Conservation (phyloP, 2,113 vertebrate genomes). For the Setophaga kirtlandii region DNA sequence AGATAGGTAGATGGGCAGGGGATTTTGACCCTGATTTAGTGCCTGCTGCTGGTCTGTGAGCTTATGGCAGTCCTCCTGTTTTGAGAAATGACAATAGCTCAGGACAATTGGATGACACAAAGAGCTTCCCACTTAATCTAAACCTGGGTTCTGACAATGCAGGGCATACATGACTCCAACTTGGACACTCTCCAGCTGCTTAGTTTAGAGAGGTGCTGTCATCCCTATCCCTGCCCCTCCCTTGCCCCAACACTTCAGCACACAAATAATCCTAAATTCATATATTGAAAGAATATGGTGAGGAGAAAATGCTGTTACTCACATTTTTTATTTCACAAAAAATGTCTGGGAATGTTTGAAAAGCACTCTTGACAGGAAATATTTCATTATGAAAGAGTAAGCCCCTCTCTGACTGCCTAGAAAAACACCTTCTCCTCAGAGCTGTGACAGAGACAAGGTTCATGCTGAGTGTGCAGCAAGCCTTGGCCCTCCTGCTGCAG, state of each 20-base stretch:
- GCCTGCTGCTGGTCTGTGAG: constrained; percentile 82
- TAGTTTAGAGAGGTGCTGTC: neutral
- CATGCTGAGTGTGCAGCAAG: neutral
- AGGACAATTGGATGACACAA: neutral
- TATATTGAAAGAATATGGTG: neutral
- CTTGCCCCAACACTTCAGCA: neutral
- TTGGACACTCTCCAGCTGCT: neutral
- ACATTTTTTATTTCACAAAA: neutral
- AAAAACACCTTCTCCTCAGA: neutral
- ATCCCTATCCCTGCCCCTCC: neutral
- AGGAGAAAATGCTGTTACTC: neutral
- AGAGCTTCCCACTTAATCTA: neutral
- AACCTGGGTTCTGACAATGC: neutral
- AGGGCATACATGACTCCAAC: neutral
- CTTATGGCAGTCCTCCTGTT: constrained; percentile 74
- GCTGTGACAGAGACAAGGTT: neutral
- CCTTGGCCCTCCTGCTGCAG: neutral
- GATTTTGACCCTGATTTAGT: constrained; percentile 81
- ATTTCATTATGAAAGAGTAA: neutral
- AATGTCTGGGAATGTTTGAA: neutral
- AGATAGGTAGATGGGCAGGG: constrained; percentile 84
- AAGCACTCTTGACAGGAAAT: neutral
- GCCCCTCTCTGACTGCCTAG: neutral
- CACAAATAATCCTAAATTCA: neutral
- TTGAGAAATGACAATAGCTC: constrained; percentile 20